phyloP scores from a whole-genome alignment of 64 coral and sea anemone species.

The Cladopsammia gracilis region DNA sequence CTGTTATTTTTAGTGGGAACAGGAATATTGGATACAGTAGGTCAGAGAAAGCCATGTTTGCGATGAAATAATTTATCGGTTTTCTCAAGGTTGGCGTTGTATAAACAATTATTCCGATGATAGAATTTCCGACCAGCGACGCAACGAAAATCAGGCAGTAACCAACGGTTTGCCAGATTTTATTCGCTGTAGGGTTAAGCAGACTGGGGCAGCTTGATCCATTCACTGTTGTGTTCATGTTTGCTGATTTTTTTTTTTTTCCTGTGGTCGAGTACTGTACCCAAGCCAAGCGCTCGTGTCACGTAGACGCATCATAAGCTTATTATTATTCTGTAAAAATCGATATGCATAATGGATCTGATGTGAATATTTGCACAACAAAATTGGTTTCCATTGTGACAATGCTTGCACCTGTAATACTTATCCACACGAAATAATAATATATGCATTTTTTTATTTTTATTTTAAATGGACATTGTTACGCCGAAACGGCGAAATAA shows the following conservation, averaged over 20 bases:
- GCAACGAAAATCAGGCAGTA: neutral
- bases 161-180: neutral
- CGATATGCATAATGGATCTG: too few relatives aligned
- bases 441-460: too few relatives aligned
- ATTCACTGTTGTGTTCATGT: neutral
- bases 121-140: neutral
- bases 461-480: too few relatives aligned
- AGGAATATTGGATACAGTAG: neutral
- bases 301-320: too few relatives aligned
- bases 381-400: too few relatives aligned
- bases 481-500: too few relatives aligned
- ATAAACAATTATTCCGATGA: conserved; percentile 2
- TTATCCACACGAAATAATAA: too few relatives aligned
- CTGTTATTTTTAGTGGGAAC: neutral
- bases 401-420: too few relatives aligned
- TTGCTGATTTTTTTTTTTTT: neutral
- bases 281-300: too few relatives aligned
- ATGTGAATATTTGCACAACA: too few relatives aligned
- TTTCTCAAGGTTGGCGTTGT: neutral
- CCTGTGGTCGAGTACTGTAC: too few relatives aligned
- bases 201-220: neutral
- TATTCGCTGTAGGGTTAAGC: neutral
- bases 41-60: conserved; percentile 8
- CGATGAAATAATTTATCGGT: neutral
- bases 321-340: too few relatives aligned